Evolutionary conservation across 2,113 vertebrate genomes (phyloP).

Genomic region (Megaceryle maxima): DNA sequence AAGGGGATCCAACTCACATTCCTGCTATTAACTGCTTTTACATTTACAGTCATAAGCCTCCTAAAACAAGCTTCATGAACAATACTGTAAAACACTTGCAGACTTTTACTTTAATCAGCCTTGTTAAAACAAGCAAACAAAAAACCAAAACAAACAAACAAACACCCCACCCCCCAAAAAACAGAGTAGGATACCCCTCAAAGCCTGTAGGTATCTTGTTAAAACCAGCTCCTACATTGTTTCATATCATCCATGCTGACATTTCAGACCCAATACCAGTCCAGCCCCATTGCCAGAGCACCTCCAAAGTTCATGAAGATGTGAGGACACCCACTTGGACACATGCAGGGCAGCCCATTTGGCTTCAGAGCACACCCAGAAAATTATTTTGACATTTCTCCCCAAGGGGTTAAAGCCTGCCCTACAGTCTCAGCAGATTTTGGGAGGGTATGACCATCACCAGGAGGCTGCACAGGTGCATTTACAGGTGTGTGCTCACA

Average conservation of each 20-base stretch:
- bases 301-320: background rate
- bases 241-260: background rate
- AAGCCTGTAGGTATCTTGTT: background rate
- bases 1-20: background rate
- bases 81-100: background rate
- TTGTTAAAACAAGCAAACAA: no score
- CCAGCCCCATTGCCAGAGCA: background rate
- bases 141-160: background rate
- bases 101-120: background rate
- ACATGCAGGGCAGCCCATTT: background rate
- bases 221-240: background rate
- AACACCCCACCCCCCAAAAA: no score
- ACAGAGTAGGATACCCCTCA: background rate
- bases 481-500: background rate
- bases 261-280: background rate
- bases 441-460: background rate
- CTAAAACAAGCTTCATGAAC: background rate
- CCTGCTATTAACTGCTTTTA: background rate
- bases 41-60: background rate
- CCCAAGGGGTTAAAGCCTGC: background rate
- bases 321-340: background rate
- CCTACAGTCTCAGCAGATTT: background rate
- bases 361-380: background rate
- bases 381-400: background rate
- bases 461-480: rapidly evolving